Evolutionary conservation across 2,113 vertebrate genomes (phyloP).

Genomic region (Gyps fulvus): DNA sequence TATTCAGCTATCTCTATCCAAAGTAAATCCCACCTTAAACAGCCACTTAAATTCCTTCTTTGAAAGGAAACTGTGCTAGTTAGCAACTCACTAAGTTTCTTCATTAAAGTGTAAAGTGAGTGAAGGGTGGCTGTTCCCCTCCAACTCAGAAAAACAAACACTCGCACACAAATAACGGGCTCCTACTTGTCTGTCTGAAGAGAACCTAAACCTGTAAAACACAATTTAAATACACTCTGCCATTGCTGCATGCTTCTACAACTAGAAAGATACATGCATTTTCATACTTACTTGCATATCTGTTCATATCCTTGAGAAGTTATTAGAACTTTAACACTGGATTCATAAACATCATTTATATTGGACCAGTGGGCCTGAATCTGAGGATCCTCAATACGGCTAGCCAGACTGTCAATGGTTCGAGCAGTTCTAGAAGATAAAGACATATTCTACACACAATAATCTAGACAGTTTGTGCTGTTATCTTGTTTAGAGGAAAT

Average conservation of each 20-base stretch:
- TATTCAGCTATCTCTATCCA: neutral
- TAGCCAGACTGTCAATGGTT: conserved; percentile 94
- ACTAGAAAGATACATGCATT: neutral
- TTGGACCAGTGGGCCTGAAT: conserved; percentile 99
- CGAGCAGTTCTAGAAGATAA: conserved; percentile 83
- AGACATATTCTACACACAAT: neutral
- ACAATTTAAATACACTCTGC: neutral
- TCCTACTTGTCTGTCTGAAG: neutral
- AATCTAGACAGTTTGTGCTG: neutral
- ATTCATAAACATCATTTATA: conserved; percentile 97
- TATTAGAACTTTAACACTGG: conserved; percentile 97
- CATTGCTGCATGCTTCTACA: neutral
- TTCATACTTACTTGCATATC: conserved; percentile 94
- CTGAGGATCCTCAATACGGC: conserved; percentile 95
- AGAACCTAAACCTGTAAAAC: neutral
- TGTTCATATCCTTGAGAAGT: conserved; percentile 98
- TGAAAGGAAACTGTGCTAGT: neutral
- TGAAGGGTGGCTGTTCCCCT: neutral
- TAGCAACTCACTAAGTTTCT: neutral
- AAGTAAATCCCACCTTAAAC: neutral
- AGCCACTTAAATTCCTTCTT: neutral
- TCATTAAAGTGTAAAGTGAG: neutral
- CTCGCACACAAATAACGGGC: fast-evolving
- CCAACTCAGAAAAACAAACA: neutral
- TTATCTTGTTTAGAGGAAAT: neutral